Percentiles rank a stretch among this genome's conserved stretches.
Conservation (phyloP, 2,113 vertebrate genomes). For the Tragelaphus strepsiceros region DNA sequence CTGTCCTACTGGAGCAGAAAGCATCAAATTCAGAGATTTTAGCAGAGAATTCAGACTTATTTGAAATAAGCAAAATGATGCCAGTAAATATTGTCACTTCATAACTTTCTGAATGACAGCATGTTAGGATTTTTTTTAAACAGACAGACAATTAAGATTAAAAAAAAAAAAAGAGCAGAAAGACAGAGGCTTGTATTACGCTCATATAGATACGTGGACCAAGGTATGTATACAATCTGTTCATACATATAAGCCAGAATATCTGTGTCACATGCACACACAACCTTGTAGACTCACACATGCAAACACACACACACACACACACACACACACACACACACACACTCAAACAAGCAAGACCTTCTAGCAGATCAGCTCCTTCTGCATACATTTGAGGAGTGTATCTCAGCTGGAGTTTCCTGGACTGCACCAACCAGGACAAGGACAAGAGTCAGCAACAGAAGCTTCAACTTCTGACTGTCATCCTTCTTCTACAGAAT, state of each 20-base stretch:
- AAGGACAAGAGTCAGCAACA: neutral
- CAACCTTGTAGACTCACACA: neutral
- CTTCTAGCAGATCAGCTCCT: neutral
- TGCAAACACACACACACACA: neutral
- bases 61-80: too few relatives aligned
- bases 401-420: neutral
- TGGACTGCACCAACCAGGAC: too few relatives aligned
- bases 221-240: neutral
- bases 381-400: fast-evolving
- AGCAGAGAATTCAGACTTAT: too few relatives aligned
- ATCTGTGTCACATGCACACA: neutral
- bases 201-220: neutral
- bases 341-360: neutral
- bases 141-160: too few relatives aligned
- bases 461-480: neutral
- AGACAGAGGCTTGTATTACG: too few relatives aligned
- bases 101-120: too few relatives aligned
- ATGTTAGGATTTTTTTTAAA: too few relatives aligned
- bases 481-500: fast-evolving
- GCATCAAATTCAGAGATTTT: too few relatives aligned
- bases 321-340: neutral
- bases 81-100: too few relatives aligned
- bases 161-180: too few relatives aligned
- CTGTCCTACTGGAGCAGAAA: too few relatives aligned
- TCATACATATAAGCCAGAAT: neutral